These are phyloP conservation scores for Phodopus roborovskii DNA, from an alignment of 2,113 vertebrate species.

Conservation along the genomic window DNA sequence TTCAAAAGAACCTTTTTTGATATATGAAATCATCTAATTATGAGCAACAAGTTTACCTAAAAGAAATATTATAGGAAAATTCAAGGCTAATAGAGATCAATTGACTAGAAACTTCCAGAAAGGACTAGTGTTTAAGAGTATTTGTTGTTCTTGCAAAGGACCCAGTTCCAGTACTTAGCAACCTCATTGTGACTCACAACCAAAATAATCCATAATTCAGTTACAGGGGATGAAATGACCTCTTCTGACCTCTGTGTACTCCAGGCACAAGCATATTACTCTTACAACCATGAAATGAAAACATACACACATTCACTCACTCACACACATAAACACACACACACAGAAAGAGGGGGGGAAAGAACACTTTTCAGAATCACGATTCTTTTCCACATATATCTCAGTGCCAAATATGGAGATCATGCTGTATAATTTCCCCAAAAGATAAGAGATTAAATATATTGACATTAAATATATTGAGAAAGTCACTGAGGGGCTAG, in stretches of 20 bases:
- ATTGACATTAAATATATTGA: conserved; percentile 14
- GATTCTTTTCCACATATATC: neutral
- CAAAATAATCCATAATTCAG: neutral
- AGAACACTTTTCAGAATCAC: neutral
- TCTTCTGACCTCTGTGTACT: neutral
- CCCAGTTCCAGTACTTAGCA: neutral
- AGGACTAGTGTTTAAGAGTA: neutral
- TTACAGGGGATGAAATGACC: neutral
- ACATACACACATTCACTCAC: too few species aligned
- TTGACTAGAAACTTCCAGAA: conserved; percentile 30
- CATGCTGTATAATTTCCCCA: conserved; percentile 6
- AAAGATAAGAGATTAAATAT: conserved; percentile 41
- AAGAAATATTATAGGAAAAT: conserved; percentile 41
- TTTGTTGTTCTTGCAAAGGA: neutral
- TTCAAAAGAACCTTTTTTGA: neutral
- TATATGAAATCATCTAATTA: conserved; percentile 3
- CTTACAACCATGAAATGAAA: neutral
- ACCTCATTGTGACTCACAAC: neutral
- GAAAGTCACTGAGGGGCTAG: neutral
- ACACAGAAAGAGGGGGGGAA: too few species aligned
- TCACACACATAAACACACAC: too few species aligned
- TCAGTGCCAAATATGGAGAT: conserved; percentile 44
- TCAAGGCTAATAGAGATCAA: conserved; percentile 57
- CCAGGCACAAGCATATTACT: neutral
- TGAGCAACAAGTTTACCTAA: neutral